Evolutionary conservation across 2,113 vertebrate genomes (phyloP), one percentile per base, ranked within the genome.

Genomic region (Trematocara nigrifrons): DNA sequence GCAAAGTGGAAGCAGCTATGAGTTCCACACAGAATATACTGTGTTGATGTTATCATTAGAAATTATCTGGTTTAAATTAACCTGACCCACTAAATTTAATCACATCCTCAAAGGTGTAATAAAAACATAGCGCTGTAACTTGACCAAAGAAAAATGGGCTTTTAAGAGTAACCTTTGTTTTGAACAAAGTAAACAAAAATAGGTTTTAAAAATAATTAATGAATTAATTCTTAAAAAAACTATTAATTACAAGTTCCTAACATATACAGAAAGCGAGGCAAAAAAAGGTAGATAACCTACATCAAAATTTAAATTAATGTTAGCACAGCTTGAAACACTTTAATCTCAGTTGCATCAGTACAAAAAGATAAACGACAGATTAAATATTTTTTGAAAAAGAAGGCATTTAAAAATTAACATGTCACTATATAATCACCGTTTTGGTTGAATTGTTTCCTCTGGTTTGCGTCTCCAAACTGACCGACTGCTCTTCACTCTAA

Each of bases 11-110:
- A 35, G 31, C 3, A 26, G 6, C 7, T 56, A 56, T 26, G 20
- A 56, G 11, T 3, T 38, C 11, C 53, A 26, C 22, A 0, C 22
- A 15, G 54, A 29, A 29, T 0, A 11, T 8, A 29, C 11, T 7
- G 53, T 64, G 0, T 35, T 1, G 18, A 35, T 0, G 0, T 35
- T 3, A n/a, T n/a, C 8, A 35, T 61, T 10, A 35, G 10, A 64
- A 64, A 61, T n/a, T 0, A 61, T 35, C 5, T 33, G 57, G 26
- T 31, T 31, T 2, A 57, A 57, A 26, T 0, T 29, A 57, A 31
- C 26, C 11, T 31, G 54, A 31, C 29, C 22, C 8, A 61, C 29
- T 18, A 35, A 18, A 61, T 61, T 61, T 11, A 18, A 35, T 35
- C 59, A 35, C 18, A 4, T 3, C 2, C 53, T 15, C 22, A 56